Conservation (phyloP, 2,113 vertebrate species). For the Nothocercus nigrocapillus region DNA sequence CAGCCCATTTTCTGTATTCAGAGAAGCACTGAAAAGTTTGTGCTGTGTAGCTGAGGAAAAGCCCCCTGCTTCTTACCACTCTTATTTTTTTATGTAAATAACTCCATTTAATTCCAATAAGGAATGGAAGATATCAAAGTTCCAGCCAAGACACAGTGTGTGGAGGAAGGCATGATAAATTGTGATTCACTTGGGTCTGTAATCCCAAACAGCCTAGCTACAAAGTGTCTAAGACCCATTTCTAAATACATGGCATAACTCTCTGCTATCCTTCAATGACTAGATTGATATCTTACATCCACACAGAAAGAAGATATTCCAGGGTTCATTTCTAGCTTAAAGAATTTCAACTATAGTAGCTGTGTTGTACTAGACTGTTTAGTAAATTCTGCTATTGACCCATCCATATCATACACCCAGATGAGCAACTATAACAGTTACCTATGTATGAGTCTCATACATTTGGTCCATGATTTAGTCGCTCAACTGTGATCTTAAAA, state of each 20-base stretch:
- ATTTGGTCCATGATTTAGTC: not conserved
- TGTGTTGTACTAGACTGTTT: no score
- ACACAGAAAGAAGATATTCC: no score
- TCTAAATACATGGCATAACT: not conserved
- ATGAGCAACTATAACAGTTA: not conserved
- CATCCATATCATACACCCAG: not conserved
- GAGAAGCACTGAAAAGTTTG: not conserved
- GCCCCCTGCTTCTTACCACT: not conserved
- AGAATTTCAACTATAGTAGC: no score
- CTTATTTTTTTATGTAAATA: not conserved
- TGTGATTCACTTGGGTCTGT: not conserved
- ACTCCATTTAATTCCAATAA: no score
- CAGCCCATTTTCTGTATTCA: not conserved
- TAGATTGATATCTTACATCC: not conserved
- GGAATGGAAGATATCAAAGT: not conserved
- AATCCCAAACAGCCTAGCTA: not conserved
- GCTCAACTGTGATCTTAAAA: not conserved
- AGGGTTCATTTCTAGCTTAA: no score
- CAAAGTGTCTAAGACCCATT: not conserved
- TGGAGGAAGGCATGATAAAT: not conserved
- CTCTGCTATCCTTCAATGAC: not conserved
- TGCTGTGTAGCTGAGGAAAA: not conserved
- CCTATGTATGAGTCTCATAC: not conserved
- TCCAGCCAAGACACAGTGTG: not conserved
- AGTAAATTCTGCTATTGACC: not conserved